Evolutionary conservation across 2,888 invertebrate species (phyloP).

Genomic region (Apocheima hispidaria): DNA sequence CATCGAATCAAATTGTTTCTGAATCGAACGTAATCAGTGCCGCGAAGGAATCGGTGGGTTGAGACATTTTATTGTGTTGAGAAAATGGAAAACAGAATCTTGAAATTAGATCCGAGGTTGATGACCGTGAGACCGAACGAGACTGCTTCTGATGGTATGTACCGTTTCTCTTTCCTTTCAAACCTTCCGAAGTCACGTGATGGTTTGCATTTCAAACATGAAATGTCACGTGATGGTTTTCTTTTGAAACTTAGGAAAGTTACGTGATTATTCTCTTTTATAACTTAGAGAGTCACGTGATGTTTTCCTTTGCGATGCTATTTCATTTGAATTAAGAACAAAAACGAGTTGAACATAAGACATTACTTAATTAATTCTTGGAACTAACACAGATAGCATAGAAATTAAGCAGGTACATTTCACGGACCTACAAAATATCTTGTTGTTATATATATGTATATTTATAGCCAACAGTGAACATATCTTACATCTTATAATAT

Average conservation of each 20-base stretch:
- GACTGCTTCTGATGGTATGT: slow-evolving; percentile 69
- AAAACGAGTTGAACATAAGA: too few species aligned
- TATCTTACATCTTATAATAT: too few species aligned
- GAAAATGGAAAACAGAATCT: slow-evolving; percentile 65
- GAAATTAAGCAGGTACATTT: too few species aligned
- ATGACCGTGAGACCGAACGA: slow-evolving; percentile 57
- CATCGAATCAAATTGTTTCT: slow-evolving; percentile 62
- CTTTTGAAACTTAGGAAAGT: neutral
- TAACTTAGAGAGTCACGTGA: neutral
- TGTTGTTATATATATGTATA: too few species aligned
- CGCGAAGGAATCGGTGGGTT: slow-evolving; percentile 5
- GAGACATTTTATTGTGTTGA: slow-evolving; percentile 36
- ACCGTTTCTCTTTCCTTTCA: slow-evolving; percentile 14
- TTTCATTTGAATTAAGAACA: too few species aligned
- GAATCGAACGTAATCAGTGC: slow-evolving; percentile 48
- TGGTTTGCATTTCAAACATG: too few species aligned
- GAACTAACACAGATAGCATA: too few species aligned
- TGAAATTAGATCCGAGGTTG: slow-evolving; percentile 56
- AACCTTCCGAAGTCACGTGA: neutral
- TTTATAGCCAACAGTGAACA: too few species aligned
- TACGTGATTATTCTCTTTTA: neutral
- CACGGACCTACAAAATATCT: neutral
- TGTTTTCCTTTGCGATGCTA: too few species aligned
- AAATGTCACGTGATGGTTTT: neutral
- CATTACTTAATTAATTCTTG: too few species aligned